These are phyloP conservation scores for Lordiphosa andalusiaca DNA, from an alignment of 2,888 invertebrate species.

Conservation along the genomic window DNA sequence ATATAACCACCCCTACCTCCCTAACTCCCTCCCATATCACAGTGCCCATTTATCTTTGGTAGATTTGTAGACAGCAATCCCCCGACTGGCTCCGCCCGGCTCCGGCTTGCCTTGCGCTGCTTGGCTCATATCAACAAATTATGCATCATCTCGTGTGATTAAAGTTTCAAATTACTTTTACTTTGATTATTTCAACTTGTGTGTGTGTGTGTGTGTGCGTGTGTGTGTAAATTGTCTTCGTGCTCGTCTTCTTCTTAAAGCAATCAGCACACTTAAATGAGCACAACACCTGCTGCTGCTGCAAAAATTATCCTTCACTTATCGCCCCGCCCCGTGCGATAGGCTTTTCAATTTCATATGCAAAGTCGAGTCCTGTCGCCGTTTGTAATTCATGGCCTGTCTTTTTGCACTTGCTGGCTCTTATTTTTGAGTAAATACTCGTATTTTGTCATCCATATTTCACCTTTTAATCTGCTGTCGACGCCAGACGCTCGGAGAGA, in stretches of 20 bases:
- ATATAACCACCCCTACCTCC: too few relatives aligned
- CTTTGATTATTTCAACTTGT: slow-evolving; percentile 5
- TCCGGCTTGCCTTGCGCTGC: too few relatives aligned
- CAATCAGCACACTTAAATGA: slow-evolving; percentile 14
- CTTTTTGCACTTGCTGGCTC: slow-evolving; percentile 13
- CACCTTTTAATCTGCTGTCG: slow-evolving; percentile 19
- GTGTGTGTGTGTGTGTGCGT: slow-evolving; percentile 2
- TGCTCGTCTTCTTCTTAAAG: slow-evolving; percentile 6
- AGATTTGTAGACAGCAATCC: too few relatives aligned
- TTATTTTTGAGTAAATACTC: slow-evolving; percentile 12
- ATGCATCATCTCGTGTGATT: slow-evolving; percentile 4
- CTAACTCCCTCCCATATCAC: too few relatives aligned
- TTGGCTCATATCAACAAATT: too few relatives aligned
- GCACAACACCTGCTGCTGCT: slow-evolving; percentile 12
- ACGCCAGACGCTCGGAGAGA: slow-evolving; percentile 4
- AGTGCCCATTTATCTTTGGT: too few relatives aligned
- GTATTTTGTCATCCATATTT: slow-evolving; percentile 25
- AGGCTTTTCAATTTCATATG: slow-evolving; percentile 17
- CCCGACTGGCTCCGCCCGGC: too few relatives aligned
- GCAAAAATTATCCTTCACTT: slow-evolving; percentile 13
- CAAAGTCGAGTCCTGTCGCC: slow-evolving; percentile 6
- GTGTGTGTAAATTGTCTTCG: slow-evolving; percentile 10
- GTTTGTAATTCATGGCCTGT: slow-evolving; percentile 20
- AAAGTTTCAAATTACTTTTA: slow-evolving; percentile 15
- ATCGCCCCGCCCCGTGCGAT: slow-evolving; percentile 4